Evolutionary conservation across 2,797 vertebrate genomes (phyloP), one percentile per base, ranked within the genome.

Genomic region (Sebastiscus albofasciatus): DNA sequence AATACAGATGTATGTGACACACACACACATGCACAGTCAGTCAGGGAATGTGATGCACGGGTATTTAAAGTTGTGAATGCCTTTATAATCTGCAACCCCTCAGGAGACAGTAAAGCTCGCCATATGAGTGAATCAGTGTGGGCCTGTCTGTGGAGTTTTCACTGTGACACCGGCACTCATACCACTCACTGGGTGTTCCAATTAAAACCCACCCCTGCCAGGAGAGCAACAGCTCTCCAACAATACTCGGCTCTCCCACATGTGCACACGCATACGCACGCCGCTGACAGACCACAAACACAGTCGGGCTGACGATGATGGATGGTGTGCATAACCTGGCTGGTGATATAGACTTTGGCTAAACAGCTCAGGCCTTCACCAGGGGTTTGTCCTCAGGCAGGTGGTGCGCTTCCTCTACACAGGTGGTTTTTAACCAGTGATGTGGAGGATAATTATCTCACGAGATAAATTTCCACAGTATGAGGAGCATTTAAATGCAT

Each of bases 171-270:
- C 72, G n/a, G 87, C 89, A 90, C 92, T 94, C 92, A 92, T 94
- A 94, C 88, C 93, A 94, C 94, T 92, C 93, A 82, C 92, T 94
- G 93, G 92, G 95, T 94, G 94, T 94, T 93, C 95, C 94, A 96
- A 95, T 95, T 96, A 96, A 94, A 95, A 93, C 81, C 88, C 89
- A 89, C 92, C 92, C 95, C 94, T 93, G 94, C 93, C 93, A 94
- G 90, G 90, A 95, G 87, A 91, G 87, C 93, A 90, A 90, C 85
- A 90, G 91, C 92, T 91, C 91, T 91, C 89, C 92, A 90, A 93
- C 93, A 93, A 94, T 93, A 89, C 91, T 77, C 75, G 16, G 62
- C 84, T 88, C 87, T 77, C 81, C 82, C 81, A 84, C 89, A 77
- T 68, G 36, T 78, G 77, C 84, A 46, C 87, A 72, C 90, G 78